phyloP scores from a whole-genome alignment of 1,140 invertebrate genomes.

The Phymastichus coffea region DNA sequence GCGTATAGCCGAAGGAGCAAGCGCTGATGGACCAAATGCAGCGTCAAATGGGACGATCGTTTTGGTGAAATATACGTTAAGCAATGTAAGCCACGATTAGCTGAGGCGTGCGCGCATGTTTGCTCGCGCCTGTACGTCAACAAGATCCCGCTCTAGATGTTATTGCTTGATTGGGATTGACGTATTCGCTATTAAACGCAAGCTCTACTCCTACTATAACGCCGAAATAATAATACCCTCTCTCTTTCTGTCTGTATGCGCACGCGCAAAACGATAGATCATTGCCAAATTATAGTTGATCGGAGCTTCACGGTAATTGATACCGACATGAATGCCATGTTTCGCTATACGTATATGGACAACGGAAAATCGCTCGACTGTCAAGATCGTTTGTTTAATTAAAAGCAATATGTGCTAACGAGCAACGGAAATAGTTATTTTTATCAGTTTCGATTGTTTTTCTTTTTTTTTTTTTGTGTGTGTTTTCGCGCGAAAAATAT shows the following conservation, averaged over 20 bases:
- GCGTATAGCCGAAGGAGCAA: neutral
- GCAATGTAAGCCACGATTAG: constrained; percentile 16
- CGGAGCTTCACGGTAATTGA: no score
- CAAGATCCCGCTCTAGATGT: neutral
- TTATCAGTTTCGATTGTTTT: no score
- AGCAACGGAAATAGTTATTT: no score
- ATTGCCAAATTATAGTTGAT: neutral
- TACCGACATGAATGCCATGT: no score
- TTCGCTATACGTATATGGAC: no score
- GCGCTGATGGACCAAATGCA: neutral
- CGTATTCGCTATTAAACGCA: constrained; percentile 16
- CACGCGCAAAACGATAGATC: constrained; percentile 2
- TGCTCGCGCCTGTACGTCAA: constrained; percentile 9
- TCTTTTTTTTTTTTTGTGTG: no score
- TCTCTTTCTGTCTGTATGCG: no score
- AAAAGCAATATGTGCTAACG: no score
- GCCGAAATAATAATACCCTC: constrained; percentile 4
- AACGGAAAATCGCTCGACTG: no score
- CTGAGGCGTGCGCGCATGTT: neutral
- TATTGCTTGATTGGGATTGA: constrained; percentile 13
- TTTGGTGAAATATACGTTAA: constrained; percentile 2
- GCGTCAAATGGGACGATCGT: neutral
- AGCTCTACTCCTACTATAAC: neutral
- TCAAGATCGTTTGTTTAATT: no score
- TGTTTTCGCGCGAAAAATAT: no score